A percentile compares a stretch with the other conserved stretches of the same genome.
Evolutionary conservation across 2,797 vertebrate species (phyloP).

Genomic region (Orestias chungarensis): DNA sequence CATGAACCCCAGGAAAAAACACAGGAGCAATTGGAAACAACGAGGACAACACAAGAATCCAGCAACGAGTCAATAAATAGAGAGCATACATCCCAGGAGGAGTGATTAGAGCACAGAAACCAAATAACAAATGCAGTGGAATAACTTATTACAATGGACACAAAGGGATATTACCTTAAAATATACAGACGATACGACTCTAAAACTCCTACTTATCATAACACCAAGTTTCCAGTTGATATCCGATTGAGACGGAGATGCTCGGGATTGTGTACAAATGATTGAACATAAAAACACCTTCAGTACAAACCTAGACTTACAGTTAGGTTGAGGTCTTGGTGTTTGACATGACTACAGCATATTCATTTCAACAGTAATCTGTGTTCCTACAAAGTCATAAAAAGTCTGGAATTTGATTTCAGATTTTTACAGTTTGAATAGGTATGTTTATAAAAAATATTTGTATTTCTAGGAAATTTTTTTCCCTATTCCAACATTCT

Average conservation of each 20-base stretch:
- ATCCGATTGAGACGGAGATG: neutral
- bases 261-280: too few relatives aligned
- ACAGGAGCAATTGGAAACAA: neutral
- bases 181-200: neutral
- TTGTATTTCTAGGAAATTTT: neutral
- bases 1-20: neutral
- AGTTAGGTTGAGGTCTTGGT: too few relatives aligned
- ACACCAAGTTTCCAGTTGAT: neutral
- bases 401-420: neutral
- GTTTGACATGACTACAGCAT: neutral
- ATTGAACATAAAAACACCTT: too few relatives aligned
- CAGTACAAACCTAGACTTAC: too few relatives aligned
- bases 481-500: too few relatives aligned
- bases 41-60: neutral
- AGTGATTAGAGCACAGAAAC: neutral
- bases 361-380: neutral
- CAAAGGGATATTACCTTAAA: neutral
- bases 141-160: neutral
- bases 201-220: neutral
- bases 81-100: neutral
- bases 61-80: neutral
- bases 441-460: neutral
- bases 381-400: neutral
- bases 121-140: neutral
- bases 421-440: neutral